These are phyloP conservation scores for Archocentrus centrarchus DNA, from an alignment of 2,113 vertebrate genomes.

Conservation along the genomic window DNA sequence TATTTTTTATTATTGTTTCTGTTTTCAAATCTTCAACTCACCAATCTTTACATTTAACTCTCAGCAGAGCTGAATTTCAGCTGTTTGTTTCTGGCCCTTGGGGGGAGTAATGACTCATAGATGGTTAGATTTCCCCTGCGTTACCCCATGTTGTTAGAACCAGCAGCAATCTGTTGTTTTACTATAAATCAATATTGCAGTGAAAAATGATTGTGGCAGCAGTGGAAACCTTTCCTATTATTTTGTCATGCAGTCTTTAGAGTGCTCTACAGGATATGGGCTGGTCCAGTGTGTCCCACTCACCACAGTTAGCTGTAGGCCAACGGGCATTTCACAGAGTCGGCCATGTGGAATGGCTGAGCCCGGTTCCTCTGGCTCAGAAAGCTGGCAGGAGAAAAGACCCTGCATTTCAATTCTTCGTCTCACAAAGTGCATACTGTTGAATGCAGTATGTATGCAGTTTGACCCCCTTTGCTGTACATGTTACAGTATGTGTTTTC, in stretches of 20 bases:
- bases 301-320: not conserved
- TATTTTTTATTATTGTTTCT: not conserved
- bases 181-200: not conserved
- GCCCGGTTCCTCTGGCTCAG: not conserved
- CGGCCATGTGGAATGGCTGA: slow-evolving; percentile 10
- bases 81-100: not conserved
- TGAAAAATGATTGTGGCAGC: not conserved
- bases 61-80: not conserved
- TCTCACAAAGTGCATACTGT: not conserved
- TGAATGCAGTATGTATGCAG: not conserved
- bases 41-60: not conserved
- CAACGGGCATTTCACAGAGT: not conserved
- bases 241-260: not conserved
- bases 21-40: not conserved
- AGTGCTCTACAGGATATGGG: not conserved
- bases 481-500: not conserved
- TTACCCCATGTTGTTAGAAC: not conserved
- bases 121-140: not conserved
- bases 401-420: not conserved
- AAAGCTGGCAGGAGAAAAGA: not conserved
- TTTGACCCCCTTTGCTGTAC: not conserved
- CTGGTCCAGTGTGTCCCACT: not conserved
- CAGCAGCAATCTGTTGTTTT: not conserved
- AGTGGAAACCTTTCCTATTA: not conserved
- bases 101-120: not conserved